A percentile compares a stretch with the other conserved stretches of the same genome.
Evolutionary conservation across 1,140 invertebrate species (phyloP).

Genomic region (Cepaea nemoralis): DNA sequence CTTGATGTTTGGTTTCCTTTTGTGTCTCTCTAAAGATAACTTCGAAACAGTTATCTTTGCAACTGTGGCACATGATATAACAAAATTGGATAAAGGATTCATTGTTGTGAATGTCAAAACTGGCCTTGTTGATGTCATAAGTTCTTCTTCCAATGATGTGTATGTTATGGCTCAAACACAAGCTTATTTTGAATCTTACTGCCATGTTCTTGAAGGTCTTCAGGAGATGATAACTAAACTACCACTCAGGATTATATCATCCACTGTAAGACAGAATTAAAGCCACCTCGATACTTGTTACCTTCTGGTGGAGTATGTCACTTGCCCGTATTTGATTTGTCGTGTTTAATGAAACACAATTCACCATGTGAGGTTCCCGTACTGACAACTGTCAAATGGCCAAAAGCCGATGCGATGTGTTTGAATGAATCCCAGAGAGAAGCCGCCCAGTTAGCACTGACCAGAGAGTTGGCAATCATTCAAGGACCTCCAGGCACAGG

Average conservation of each 20-base stretch:
- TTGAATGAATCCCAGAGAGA: slow-evolving; percentile 47
- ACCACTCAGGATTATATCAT: slow-evolving; percentile 70
- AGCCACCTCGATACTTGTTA: slow-evolving; percentile 59
- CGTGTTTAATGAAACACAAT: not conserved
- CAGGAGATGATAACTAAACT: slow-evolving; percentile 65
- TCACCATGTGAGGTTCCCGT: not conserved
- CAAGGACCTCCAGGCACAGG: slow-evolving; percentile 74
- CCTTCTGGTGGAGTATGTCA: not conserved
- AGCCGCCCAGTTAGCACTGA: slow-evolving; percentile 72
- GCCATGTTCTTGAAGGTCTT: slow-evolving; percentile 71
- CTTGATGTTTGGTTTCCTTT: slow-evolving; percentile 80
- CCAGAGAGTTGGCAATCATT: slow-evolving; percentile 77
- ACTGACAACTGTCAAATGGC: slow-evolving; percentile 20
- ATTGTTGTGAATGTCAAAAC: slow-evolving; percentile 70
- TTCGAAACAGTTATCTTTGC: slow-evolving; percentile 80
- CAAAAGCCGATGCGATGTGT: slow-evolving; percentile 14
- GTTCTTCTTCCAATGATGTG: slow-evolving; percentile 32
- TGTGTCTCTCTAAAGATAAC: slow-evolving; percentile 80
- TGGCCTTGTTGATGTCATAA: slow-evolving; percentile 24
- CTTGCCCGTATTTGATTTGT: slow-evolving; percentile 34
- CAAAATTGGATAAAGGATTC: slow-evolving; percentile 55
- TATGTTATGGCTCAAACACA: slow-evolving; percentile 73
- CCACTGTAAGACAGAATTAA: slow-evolving; percentile 53
- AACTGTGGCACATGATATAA: slow-evolving; percentile 76
- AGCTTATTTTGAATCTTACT: slow-evolving; percentile 74